Evolutionary conservation across 2,113 vertebrate species (phyloP).

Genomic region (Mola mola): DNA sequence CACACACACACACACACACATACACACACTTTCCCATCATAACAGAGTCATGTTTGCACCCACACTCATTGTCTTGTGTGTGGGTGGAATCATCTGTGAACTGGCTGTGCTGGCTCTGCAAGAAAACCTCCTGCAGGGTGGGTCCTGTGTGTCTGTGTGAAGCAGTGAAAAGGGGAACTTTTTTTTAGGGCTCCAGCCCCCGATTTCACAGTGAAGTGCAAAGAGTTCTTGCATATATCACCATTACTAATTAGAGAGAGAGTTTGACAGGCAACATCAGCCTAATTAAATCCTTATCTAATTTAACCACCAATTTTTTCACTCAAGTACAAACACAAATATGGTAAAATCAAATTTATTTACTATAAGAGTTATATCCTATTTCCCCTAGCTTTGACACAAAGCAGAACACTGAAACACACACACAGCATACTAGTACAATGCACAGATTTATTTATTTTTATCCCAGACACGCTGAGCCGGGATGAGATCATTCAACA

Average conservation of each 20-base stretch:
- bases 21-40: slow-evolving; percentile 42
- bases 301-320: neutral
- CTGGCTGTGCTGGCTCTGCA: slow-evolving; percentile 73
- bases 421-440: neutral
- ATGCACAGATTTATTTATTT: slow-evolving; percentile 6
- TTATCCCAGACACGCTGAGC: slow-evolving; percentile 46
- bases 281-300: neutral
- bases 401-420: slow-evolving; percentile 22
- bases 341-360: neutral
- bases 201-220: slow-evolving; percentile 23
- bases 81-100: slow-evolving; percentile 67
- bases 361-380: neutral
- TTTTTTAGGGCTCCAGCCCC: slow-evolving; percentile 9
- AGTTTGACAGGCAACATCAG: neutral
- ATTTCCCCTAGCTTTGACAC: slow-evolving; percentile 7
- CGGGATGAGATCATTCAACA: slow-evolving; percentile 50
- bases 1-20: neutral
- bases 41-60: slow-evolving; percentile 42
- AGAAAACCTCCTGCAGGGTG: slow-evolving; percentile 56
- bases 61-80: slow-evolving; percentile 54
- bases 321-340: neutral
- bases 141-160: slow-evolving; percentile 27
- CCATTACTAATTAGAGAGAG: neutral
- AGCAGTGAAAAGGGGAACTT: slow-evolving; percentile 20
- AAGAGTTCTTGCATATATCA: slow-evolving; percentile 27